Evolutionary conservation across 2,888 invertebrate genomes (phyloP).

Genomic region (Microplitis manilae): DNA sequence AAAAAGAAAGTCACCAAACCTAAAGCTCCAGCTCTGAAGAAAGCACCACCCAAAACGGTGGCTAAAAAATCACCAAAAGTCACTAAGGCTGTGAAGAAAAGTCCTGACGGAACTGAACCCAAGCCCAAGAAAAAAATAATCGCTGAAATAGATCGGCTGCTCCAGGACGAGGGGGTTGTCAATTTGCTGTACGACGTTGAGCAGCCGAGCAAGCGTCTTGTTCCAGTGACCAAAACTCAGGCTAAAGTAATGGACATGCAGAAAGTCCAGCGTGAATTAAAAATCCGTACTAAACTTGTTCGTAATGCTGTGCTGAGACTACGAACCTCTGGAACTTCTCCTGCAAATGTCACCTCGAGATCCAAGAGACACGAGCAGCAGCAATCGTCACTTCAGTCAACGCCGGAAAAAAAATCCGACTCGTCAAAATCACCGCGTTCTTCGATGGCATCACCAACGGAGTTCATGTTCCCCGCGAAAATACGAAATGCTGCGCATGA

Average conservation of each 20-base stretch:
- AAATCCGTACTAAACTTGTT: constrained; percentile 76
- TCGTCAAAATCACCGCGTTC: constrained; percentile 39
- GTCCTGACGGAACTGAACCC: constrained; percentile 49
- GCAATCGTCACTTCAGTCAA: constrained; percentile 55
- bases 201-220: constrained; percentile 66
- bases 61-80: constrained; percentile 51
- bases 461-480: constrained; percentile 65
- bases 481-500: constrained; percentile 77
- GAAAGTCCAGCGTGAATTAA: constrained; percentile 68
- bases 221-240: constrained; percentile 67
- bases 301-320: constrained; percentile 75
- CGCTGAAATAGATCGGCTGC: constrained; percentile 82
- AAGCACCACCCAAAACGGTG: constrained; percentile 50
- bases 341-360: constrained; percentile 74
- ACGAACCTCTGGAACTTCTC: constrained; percentile 72
- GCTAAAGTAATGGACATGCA: constrained; percentile 68
- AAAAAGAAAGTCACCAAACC: constrained; percentile 44
- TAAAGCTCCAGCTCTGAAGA: constrained; percentile 45
- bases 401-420: constrained; percentile 51
- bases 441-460: constrained; percentile 52
- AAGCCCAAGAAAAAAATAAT: constrained; percentile 74
- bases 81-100: constrained; percentile 45
- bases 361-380: constrained; percentile 71
- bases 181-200: constrained; percentile 89
- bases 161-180: constrained; percentile 90